Evolutionary conservation across 2,113 vertebrate genomes (phyloP), one percentile per base, ranked within the genome.

Genomic region (Gymnobelideus leadbeateri): DNA sequence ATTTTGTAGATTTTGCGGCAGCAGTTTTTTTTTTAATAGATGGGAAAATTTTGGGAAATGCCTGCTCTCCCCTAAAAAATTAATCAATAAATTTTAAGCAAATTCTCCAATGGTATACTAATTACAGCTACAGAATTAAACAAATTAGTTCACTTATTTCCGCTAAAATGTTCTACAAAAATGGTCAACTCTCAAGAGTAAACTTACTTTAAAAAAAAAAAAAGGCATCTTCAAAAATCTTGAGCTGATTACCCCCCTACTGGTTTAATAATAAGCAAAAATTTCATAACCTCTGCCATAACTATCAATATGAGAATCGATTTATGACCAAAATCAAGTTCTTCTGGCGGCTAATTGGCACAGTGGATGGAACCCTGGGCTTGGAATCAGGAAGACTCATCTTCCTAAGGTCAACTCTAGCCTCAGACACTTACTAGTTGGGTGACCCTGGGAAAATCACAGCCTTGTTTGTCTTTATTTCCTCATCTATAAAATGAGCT

Each of bases 191-290:
- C 37, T 77, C 61, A n/a, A n/a, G 5, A 77, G 61, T 77, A n/a
- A 19, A 77, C 31, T n/a, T 68, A 93, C 89, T 94, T 94, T 94
- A 24, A 89, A 4, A 55, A 52, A 54, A 92, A 84, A 91, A 93
- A 55, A 4, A 4, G 47, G 3, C 8, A 14, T 37, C 91, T 94
- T 89, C 24, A 95, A 97, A 95, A 89, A 52, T 23, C 94, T 98
- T 95, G 96, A 96, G 77, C 95, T 94, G 93, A 97, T 98, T 97
- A 96, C 91, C 97, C 97, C 4, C 97, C 97, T 98, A 96, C 97
- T 98, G 97, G 97, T 89, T 96, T 90, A 43, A 10, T 95, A 91
- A 84, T 68, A 95, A 53, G 92, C 93, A 96, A 96, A 89, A 24
- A 51, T 77, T 50, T 31, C 96, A 94, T 55, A 6, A 19, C 14